These are phyloP conservation scores for Macropodus opercularis DNA, from an alignment of 2,797 vertebrate genomes.

Conservation along the genomic window DNA sequence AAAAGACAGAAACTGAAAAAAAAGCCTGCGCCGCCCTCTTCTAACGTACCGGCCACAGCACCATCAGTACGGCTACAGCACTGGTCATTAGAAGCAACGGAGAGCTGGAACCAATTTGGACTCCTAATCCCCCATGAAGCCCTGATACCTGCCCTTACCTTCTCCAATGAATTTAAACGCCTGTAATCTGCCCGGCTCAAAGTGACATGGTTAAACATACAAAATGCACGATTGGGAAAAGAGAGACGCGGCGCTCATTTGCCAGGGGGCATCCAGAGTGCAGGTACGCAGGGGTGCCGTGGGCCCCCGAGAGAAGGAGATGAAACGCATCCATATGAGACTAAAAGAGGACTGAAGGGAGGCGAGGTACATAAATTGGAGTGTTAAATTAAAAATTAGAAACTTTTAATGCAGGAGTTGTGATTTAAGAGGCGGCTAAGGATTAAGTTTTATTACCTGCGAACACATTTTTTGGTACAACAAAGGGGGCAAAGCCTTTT, in stretches of 20 bases:
- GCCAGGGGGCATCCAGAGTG: conserved; percentile 76
- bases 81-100: conserved; percentile 87
- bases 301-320: conserved; percentile 66
- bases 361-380: conserved; percentile 6
- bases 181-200: conserved; percentile 85
- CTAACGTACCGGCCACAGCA: conserved; percentile 64
- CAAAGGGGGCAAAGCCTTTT: conserved; percentile 37
- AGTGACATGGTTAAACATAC: conserved; percentile 81
- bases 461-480: conserved; percentile 29
- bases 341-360: conserved; percentile 14
- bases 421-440: conserved; percentile 40
- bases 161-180: conserved; percentile 93
- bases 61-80: conserved; percentile 73
- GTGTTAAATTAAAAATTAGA: conserved; percentile 32
- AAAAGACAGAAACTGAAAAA: conserved; percentile 32
- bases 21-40: conserved; percentile 42
- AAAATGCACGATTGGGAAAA: conserved; percentile 77
- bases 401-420: conserved; percentile 44
- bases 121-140: conserved; percentile 91
- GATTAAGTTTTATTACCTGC: conserved; percentile 44
- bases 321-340: conserved; percentile 70
- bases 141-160: conserved; percentile 89
- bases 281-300: conserved; percentile 69
- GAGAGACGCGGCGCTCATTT: conserved; percentile 74
- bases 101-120: conserved; percentile 98